These are phyloP conservation scores for Hepsetus odoe DNA, from an alignment of 2,113 vertebrate genomes.

Conservation along the genomic window DNA sequence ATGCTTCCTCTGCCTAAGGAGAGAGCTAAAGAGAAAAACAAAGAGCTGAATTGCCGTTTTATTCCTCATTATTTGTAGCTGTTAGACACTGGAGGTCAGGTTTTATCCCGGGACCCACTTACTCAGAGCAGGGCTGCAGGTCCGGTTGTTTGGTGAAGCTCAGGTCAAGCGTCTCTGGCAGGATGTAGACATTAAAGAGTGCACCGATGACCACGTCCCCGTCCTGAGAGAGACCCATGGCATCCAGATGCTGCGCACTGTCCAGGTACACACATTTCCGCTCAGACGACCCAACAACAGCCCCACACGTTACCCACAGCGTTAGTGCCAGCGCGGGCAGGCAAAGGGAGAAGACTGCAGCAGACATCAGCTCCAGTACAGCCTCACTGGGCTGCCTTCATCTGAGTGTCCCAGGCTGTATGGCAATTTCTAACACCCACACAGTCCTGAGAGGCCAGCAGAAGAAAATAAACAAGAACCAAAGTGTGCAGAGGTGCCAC, in stretches of 20 bases:
- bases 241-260: not conserved
- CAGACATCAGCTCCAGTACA: conserved; percentile 19
- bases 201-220: conserved; percentile 72
- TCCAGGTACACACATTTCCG: conserved; percentile 61
- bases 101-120: conserved; percentile 44
- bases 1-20: not conserved
- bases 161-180: conserved; percentile 47
- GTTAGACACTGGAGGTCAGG: not conserved
- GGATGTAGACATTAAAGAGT: conserved; percentile 65
- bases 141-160: conserved; percentile 56
- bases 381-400: conserved; percentile 20
- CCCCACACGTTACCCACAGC: not conserved
- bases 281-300: not conserved
- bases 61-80: not conserved
- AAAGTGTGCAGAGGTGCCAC: not conserved
- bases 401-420: conserved; percentile 37
- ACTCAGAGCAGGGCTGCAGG: conserved; percentile 63
- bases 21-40: not conserved
- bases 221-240: conserved; percentile 65
- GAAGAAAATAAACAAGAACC: conserved; percentile 13
- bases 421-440: conserved; percentile 55
- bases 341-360: not conserved
- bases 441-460: conserved; percentile 29
- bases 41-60: not conserved
- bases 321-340: conserved; percentile 33